Conservation (phyloP, 2,888 invertebrate species). For the Pilophorus perplexus region DNA sequence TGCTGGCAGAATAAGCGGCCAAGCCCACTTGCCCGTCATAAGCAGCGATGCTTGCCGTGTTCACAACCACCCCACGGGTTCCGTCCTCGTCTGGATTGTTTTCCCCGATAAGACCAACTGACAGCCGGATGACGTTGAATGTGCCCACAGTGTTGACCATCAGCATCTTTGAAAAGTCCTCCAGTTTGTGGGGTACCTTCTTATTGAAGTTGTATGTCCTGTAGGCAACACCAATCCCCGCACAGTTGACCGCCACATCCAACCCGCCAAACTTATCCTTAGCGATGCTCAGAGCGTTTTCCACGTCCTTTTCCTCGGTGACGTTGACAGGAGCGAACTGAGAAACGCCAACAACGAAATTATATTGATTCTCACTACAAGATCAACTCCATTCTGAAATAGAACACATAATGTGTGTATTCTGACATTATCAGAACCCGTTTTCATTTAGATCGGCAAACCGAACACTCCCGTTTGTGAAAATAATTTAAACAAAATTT, state of each 20-base stretch:
- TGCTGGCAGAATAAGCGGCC: conserved; percentile 88
- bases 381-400: too few relatives aligned
- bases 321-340: conserved; percentile 81
- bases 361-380: too few relatives aligned
- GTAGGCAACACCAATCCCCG: conserved; percentile 82
- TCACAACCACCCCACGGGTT: conserved; percentile 89
- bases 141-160: conserved; percentile 84
- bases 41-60: conserved; percentile 93
- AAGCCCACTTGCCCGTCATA: conserved; percentile 97
- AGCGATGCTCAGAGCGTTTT: conserved; percentile 65
- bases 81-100: conserved; percentile 80
- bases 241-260: conserved; percentile 89
- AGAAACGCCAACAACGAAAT: too few relatives aligned
- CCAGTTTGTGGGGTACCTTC: conserved; percentile 55
- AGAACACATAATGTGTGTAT: too few relatives aligned
- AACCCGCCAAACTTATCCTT: conserved; percentile 80
- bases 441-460: too few relatives aligned
- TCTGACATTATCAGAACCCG: too few relatives aligned
- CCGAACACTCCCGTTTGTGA: too few relatives aligned
- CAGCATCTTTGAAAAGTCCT: conserved; percentile 48
- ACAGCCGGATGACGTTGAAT: conserved; percentile 86
- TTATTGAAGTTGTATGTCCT: conserved; percentile 89
- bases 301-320: conserved; percentile 77
- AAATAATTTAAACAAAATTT: too few relatives aligned
- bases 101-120: conserved; percentile 76